Percentiles rank a stretch among this genome's conserved stretches.
Conservation (phyloP, 2,797 vertebrate species). For the Siniperca scherzeri region DNA sequence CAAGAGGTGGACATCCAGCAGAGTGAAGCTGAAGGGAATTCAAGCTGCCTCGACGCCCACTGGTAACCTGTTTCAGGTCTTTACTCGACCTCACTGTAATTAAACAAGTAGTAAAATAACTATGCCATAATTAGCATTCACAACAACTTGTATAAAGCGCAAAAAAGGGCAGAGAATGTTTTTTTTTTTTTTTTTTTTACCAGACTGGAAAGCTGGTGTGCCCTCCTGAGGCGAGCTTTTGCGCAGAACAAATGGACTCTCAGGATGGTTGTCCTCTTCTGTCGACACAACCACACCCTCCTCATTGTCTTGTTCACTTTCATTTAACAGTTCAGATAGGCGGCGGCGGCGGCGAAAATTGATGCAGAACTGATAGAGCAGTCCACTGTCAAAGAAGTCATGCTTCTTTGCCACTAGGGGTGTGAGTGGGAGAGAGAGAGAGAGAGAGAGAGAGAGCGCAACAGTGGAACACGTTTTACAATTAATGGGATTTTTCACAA, state of each 20-base stretch:
- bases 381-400: constrained; percentile 90
- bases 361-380: constrained; percentile 92
- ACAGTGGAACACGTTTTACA: constrained; percentile 7
- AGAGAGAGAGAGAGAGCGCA: constrained; percentile 54
- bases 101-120: constrained; percentile 1
- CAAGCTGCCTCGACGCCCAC: constrained; percentile 65
- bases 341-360: constrained; percentile 88
- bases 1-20: constrained; percentile 61
- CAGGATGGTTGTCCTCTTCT: constrained; percentile 81
- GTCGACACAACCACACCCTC: constrained; percentile 43
- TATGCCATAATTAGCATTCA: neutral
- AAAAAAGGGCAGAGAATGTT: neutral
- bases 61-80: constrained; percentile 76
- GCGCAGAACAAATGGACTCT: constrained; percentile 88
- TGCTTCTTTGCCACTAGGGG: constrained; percentile 86
- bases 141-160: neutral
- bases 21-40: constrained; percentile 64
- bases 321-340: constrained; percentile 87
- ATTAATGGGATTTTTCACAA: neutral
- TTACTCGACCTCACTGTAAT: constrained; percentile 80
- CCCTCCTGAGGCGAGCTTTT: constrained; percentile 79
- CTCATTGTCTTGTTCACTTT: constrained; percentile 71
- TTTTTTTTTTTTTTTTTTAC: constrained; percentile 69
- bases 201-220: constrained; percentile 86
- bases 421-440: constrained; percentile 31